A percentile compares a stretch with the other conserved stretches of the same genome.
Evolutionary conservation across 2,888 invertebrate genomes (phyloP).

Genomic region (Herminia tarsipennalis): DNA sequence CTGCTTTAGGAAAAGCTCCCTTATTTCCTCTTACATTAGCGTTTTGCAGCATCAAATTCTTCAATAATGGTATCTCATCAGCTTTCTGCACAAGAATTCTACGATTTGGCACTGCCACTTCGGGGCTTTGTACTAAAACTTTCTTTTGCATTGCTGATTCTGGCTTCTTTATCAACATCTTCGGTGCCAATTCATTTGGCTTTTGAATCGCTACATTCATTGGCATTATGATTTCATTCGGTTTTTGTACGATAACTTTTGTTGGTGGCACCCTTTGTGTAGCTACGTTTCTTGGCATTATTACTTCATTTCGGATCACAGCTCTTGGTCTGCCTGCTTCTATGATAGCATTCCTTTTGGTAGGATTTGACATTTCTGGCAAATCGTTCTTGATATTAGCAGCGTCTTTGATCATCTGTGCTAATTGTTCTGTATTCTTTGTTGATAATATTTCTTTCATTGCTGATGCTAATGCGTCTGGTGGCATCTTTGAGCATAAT

Average conservation of each 20-base stretch:
- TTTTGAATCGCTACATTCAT: conserved; percentile 4
- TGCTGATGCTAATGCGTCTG: conserved; percentile 28
- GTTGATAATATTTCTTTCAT: conserved; percentile 53
- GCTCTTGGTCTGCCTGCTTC: conserved; percentile 5
- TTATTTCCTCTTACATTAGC: not conserved
- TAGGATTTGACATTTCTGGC: not conserved
- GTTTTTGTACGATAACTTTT: conserved; percentile 10
- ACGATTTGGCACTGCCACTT: not conserved
- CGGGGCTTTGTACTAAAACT: conserved; percentile 9
- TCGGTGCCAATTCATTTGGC: not conserved
- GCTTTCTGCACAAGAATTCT: conserved; percentile 11
- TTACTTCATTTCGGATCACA: conserved; percentile 6
- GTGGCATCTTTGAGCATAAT: conserved; percentile 25
- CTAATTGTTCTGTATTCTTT: conserved; percentile 41
- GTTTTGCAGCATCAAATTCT: not conserved
- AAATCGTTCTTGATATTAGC: conserved; percentile 5
- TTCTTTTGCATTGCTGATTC: conserved; percentile 5
- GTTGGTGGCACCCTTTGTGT: conserved; percentile 5
- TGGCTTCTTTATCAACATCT: conserved; percentile 8
- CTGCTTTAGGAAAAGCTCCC: not conserved
- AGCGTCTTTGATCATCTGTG: conserved; percentile 38
- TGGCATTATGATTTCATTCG: conserved; percentile 3
- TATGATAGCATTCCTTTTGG: conserved; percentile 11
- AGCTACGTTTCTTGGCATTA: conserved; percentile 3
- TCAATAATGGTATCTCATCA: conserved; percentile 10